Evolutionary conservation across 2,888 invertebrate species (phyloP).

Genomic region (Sussaba pulchella): DNA sequence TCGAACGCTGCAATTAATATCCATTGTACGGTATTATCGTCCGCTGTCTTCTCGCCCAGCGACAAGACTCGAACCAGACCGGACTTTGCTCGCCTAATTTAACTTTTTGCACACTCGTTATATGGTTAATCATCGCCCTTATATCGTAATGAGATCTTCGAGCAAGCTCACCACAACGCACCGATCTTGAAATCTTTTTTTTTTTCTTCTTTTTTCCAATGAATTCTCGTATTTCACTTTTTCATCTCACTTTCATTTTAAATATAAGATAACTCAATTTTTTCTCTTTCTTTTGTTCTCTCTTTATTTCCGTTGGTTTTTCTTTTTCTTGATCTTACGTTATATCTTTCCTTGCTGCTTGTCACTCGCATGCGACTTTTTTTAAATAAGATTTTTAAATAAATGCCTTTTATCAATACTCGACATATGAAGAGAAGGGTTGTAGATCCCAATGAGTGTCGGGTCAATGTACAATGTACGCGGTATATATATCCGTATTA

Average conservation of each 20-base stretch:
- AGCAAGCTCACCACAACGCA: slow-evolving; percentile 3
- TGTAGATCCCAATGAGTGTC: background rate
- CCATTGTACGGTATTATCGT: slow-evolving; percentile 43
- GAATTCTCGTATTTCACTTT: slow-evolving; percentile 1
- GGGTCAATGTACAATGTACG: background rate
- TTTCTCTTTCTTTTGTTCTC: slow-evolving; percentile 22
- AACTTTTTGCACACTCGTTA: no score
- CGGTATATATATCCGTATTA: background rate
- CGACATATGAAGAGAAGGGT: no score
- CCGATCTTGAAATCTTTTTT: slow-evolving; percentile 17
- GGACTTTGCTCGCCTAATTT: slow-evolving; percentile 56
- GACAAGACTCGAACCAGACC: background rate
- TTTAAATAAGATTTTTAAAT: no score
- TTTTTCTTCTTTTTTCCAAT: background rate
- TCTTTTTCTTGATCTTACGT: slow-evolving; percentile 28
- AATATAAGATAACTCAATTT: background rate
- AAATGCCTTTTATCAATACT: no score
- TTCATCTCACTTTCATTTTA: slow-evolving; percentile 3
- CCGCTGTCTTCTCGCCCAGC: slow-evolving; percentile 23
- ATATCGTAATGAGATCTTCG: slow-evolving; percentile 35
- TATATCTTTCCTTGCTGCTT: background rate
- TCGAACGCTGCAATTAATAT: slow-evolving; percentile 57
- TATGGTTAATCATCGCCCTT: slow-evolving; percentile 30
- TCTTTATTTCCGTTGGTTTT: slow-evolving; percentile 21
- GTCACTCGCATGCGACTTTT: background rate